These are phyloP conservation scores for Lasioglossum zephyrum DNA, from an alignment of 2,888 invertebrate species.

Conservation along the genomic window DNA sequence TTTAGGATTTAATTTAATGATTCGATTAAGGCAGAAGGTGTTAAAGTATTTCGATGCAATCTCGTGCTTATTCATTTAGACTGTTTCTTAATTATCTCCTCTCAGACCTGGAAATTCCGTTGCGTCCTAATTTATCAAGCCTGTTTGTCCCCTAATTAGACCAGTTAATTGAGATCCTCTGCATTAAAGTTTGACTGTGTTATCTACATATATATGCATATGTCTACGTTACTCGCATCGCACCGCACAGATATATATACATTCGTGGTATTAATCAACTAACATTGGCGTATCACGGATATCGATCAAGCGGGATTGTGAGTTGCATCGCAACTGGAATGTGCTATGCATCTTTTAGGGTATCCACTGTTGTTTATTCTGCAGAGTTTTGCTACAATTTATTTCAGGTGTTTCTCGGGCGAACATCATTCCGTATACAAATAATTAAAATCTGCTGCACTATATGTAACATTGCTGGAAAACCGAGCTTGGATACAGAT, in stretches of 20 bases:
- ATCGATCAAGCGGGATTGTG: conserved; percentile 4
- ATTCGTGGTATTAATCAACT: conserved; percentile 1
- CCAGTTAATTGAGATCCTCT: conserved; percentile 5
- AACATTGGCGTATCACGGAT: background rate
- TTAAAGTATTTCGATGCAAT: background rate
- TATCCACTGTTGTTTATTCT: background rate
- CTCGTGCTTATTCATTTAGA: background rate
- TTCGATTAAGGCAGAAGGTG: background rate
- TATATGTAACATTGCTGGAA: background rate
- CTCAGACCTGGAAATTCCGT: background rate
- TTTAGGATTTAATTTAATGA: background rate
- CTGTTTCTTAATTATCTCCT: background rate
- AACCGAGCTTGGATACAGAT: background rate
- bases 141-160: conserved; percentile 2
- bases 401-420: background rate
- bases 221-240: background rate
- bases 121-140: background rate
- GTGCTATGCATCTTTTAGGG: background rate
- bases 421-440: background rate
- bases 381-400: background rate
- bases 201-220: background rate
- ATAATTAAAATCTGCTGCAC: background rate
- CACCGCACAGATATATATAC: background rate
- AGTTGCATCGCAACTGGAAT: background rate
- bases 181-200: conserved; percentile 1